Base-by-base conservation (phyloP, 2,113 vertebrate genomes). In the Coryphaenoides rupestris region DNA sequence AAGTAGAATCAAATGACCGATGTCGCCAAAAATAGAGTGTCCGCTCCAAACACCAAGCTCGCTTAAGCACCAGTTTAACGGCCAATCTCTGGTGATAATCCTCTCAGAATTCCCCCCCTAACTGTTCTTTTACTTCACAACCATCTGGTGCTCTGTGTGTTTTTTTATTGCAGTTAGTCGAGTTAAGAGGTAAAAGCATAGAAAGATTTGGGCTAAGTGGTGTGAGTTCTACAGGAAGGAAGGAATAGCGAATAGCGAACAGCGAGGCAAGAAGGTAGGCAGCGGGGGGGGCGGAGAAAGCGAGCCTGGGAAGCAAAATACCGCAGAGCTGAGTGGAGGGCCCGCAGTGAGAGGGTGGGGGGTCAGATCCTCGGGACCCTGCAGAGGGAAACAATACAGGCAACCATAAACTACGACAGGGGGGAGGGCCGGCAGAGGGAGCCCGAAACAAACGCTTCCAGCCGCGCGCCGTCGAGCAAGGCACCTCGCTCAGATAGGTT, bases 371-470 rank as follows among this genome's bases (percentile, higher is more conserved):
- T 91, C 91, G 84, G 90, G 88, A 91, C 90, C 89, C 91, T 92
- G 90, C 89, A 91, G n/a, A 89, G 78, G 87, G 88, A 91, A 87
- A 92, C 90, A 92, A 92, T 75, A 91, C 89, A 84, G 89, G 86
- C 86, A 91, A 91, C 88, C 85, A 91, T 86, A 88, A 89, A 90
- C 89, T 90, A 87, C 87, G 83, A 90, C 80, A 87, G 80, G 73
- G 80, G 74, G 66, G 60, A 68, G 50, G 52, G 68, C 67, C 78
- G 58, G 69, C 78, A 67, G 63, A 65, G 68, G 1, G 68, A 55
- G 70, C 63, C n/a, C 65, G 28, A 72, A 60, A 70, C 63, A 66
- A 63, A 24, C n/a, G 55, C 55, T 22, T 57, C 16, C 58, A 19
- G 33, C 46, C 46, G 60, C 55, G 83, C 65, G 68, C 57, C 28